A percentile compares a stretch with the other conserved stretches of the same genome.
Evolutionary conservation across 1,140 invertebrate species (phyloP).

Genomic region (Drosophila oshimai): DNA sequence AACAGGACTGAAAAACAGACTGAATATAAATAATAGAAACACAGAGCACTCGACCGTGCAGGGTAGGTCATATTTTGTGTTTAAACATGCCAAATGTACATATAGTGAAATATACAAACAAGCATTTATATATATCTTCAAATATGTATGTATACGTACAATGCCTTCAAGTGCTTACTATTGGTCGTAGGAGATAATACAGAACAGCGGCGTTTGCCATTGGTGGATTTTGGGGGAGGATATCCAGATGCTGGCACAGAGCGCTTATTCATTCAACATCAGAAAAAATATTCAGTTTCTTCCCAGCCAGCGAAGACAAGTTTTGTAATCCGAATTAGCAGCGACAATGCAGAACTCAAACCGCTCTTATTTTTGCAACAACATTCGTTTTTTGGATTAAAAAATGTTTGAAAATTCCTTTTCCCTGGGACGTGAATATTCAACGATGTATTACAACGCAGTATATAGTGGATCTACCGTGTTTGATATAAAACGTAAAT

Average conservation of each 20-base stretch:
- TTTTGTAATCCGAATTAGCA: neutral
- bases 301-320: conserved; percentile 17
- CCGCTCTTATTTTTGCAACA: neutral
- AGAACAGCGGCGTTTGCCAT: neutral
- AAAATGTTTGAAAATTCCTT: conserved; percentile 25
- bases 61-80: neutral
- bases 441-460: conserved; percentile 18
- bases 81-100: no score
- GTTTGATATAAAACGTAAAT: conserved; percentile 28
- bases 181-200: conserved; percentile 8
- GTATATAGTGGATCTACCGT: conserved; percentile 15
- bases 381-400: neutral
- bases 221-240: conserved; percentile 22
- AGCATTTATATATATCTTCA: no score
- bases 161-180: neutral
- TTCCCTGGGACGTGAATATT: conserved; percentile 5
- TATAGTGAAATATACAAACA: neutral
- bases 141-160: neutral
- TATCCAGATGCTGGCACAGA: neutral
- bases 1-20: neutral
- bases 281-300: conserved; percentile 7
- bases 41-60: neutral
- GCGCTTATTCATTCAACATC: neutral
- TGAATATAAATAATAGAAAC: neutral
- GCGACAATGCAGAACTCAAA: neutral